These are phyloP conservation scores for Nycteola revayana DNA, from an alignment of 2,888 invertebrate species.

Conservation along the genomic window DNA sequence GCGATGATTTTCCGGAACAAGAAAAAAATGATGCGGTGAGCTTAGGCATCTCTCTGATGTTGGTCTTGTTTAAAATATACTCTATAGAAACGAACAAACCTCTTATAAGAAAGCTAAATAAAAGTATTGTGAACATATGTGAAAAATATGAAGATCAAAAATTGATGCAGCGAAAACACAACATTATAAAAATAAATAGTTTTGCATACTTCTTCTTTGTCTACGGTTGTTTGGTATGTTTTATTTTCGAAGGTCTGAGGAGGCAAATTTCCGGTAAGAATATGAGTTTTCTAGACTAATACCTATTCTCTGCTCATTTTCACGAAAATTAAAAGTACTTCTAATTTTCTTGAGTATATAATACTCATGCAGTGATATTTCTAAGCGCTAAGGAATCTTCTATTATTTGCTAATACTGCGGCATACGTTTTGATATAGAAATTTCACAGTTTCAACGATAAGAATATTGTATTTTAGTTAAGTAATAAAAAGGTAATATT, in stretches of 20 bases:
- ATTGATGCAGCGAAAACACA: slow-evolving; percentile 54
- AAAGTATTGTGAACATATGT: slow-evolving; percentile 53
- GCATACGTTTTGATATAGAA: too few species aligned
- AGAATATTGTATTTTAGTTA: too few species aligned
- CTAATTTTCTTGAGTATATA: too few species aligned
- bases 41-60: slow-evolving; percentile 64
- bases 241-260: slow-evolving; percentile 60
- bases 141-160: slow-evolving; percentile 48
- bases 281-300: too few species aligned
- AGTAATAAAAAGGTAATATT: too few species aligned
- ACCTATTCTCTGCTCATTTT: too few species aligned
- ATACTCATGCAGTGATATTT: too few species aligned
- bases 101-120: slow-evolving; percentile 49
- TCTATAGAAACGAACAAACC: slow-evolving; percentile 53
- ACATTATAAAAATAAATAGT: slow-evolving; percentile 59
- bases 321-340: too few species aligned
- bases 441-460: too few species aligned
- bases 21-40: slow-evolving; percentile 63
- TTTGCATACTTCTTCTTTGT: slow-evolving; percentile 49
- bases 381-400: too few species aligned
- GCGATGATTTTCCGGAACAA: slow-evolving; percentile 60
- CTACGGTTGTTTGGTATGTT: slow-evolving; percentile 51
- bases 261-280: slow-evolving; percentile 51
- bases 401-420: too few species aligned
- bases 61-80: slow-evolving; percentile 62